Conservation (phyloP, 35 echinoderm and acorn worm species). For the Amphiura filiformis region DNA sequence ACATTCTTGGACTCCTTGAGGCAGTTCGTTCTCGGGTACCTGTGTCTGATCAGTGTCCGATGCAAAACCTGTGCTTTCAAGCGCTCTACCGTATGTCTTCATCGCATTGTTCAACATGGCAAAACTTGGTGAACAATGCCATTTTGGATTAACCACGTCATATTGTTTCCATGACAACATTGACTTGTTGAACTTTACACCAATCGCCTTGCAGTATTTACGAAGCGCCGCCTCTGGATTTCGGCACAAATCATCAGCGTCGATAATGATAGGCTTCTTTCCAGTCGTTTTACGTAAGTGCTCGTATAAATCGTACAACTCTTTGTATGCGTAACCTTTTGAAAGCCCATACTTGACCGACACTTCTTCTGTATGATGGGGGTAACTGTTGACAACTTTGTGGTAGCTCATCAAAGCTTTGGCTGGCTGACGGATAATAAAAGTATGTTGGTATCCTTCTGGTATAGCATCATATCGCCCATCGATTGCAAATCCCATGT, state of each 20-base stretch:
- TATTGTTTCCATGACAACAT: conserved; percentile 40
- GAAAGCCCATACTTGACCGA: conserved; percentile 35
- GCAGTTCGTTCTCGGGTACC: not conserved
- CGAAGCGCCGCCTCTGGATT: conserved; percentile 20
- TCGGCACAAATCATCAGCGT: conserved; percentile 37
- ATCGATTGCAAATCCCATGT: conserved; percentile 49
- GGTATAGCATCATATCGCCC: conserved; percentile 38
- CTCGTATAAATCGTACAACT: conserved; percentile 30
- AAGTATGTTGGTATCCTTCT: conserved; percentile 41
- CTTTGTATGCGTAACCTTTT: conserved; percentile 16
- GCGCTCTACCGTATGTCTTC: conserved; percentile 16
- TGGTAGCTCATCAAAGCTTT: conserved; percentile 29
- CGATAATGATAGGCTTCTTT: conserved; percentile 44
- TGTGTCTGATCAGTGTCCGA: not conserved
- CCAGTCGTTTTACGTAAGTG: conserved; percentile 11
- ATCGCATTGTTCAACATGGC: conserved; percentile 11
- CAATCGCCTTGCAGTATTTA: conserved; percentile 44
- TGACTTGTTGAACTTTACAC: conserved; percentile 20
- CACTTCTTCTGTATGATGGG: conserved; percentile 5
- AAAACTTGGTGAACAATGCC: conserved; percentile 18
- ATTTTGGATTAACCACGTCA: not conserved
- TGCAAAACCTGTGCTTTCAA: conserved; percentile 5
- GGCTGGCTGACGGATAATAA: conserved; percentile 41
- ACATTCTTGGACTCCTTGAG: conserved; percentile 9
- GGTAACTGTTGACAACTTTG: conserved; percentile 34